Conservation (phyloP, 92 coral and sea anemone genomes). For the Porites evermanni region DNA sequence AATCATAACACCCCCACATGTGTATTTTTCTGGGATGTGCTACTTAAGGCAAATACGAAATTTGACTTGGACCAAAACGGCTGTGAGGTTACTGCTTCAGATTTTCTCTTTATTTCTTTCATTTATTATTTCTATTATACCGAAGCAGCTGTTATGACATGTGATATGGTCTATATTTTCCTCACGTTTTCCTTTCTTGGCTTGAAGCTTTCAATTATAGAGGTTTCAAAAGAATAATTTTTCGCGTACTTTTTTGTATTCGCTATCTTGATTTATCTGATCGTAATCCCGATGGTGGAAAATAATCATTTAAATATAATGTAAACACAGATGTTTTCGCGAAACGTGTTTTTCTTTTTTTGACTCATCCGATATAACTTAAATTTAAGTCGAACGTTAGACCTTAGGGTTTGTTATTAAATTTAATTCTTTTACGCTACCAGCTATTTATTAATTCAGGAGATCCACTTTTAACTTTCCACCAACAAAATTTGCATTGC, state of each 20-base stretch:
- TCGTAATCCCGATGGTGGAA: neutral
- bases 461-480: slow-evolving; percentile 1
- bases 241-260: neutral
- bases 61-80: neutral
- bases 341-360: neutral
- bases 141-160: slow-evolving; percentile 18
- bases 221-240: neutral
- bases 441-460: slow-evolving; percentile 16
- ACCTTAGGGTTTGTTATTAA: slow-evolving; percentile 1
- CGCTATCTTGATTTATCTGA: neutral
- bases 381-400: neutral
- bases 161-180: slow-evolving; percentile 16
- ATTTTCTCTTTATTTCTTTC: neutral
- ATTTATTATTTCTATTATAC: neutral
- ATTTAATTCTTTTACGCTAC: neutral
- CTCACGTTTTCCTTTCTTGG: slow-evolving; percentile 12
- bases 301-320: neutral
- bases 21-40: neutral
- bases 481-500: slow-evolving; percentile 36
- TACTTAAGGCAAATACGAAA: neutral
- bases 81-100: neutral
- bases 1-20: no score
- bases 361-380: no score
- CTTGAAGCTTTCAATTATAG: slow-evolving; percentile 19
- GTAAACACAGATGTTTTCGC: neutral